A percentile compares a stretch with the other conserved stretches of the same genome.
Evolutionary conservation across 1,140 invertebrate genomes (phyloP).

Genomic region (Pectinophora gossypiella): DNA sequence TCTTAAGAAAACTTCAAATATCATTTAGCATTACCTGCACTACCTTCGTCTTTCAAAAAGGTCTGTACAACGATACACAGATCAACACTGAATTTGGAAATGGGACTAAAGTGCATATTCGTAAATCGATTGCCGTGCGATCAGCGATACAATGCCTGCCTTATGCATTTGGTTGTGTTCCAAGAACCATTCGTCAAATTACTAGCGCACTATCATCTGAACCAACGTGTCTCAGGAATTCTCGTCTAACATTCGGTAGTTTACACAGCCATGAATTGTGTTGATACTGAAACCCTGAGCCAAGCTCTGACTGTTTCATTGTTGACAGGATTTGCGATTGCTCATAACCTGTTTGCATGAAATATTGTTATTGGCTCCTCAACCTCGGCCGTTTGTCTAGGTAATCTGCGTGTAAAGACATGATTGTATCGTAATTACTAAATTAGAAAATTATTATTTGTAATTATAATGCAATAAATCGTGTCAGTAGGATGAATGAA

Average conservation of each 20-base stretch:
- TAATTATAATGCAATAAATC: too few relatives aligned
- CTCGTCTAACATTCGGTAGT: neutral
- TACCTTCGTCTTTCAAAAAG: neutral
- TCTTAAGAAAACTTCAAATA: neutral
- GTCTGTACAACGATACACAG: neutral
- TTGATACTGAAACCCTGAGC: too few relatives aligned
- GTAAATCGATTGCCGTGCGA: neutral
- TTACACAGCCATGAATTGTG: too few relatives aligned
- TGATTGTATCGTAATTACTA: too few relatives aligned
- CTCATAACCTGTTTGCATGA: too few relatives aligned
- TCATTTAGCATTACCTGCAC: neutral
- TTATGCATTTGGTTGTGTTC: slow-evolving; percentile 25
- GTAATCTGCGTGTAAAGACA: too few relatives aligned
- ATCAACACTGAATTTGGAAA: neutral
- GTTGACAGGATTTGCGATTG: too few relatives aligned
- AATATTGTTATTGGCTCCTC: too few relatives aligned
- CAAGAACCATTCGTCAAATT: slow-evolving; percentile 28
- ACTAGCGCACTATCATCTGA: slow-evolving; percentile 3
- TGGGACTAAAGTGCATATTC: neutral
- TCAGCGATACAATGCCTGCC: slow-evolving; percentile 4
- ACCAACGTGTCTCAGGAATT: slow-evolving; percentile 1
- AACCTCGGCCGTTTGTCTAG: too few relatives aligned
- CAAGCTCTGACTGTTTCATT: too few relatives aligned
- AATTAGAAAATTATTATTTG: too few relatives aligned
- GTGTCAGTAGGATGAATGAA: too few relatives aligned